Conservation (phyloP, 2,888 invertebrate species). For the Torymus texanus region DNA sequence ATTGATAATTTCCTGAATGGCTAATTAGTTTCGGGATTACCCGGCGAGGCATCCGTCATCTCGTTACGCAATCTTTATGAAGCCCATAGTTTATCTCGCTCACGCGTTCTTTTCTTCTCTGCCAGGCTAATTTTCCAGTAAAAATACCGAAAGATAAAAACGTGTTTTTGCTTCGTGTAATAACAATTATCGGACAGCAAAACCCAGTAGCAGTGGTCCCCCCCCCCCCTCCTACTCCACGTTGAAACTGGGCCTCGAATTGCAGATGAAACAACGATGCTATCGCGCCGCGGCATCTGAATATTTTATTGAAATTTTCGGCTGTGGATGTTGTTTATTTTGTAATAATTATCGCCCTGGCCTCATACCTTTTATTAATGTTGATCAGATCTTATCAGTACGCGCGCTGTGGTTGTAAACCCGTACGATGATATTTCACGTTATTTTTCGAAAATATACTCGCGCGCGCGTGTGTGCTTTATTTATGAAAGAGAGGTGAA, state of each 20-base stretch:
- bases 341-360: not conserved
- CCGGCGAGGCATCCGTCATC: not conserved
- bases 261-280: not conserved
- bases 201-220: not conserved
- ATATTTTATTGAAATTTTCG: slow-evolving; percentile 1
- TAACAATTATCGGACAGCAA: no score
- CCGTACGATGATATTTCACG: no score
- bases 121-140: no score
- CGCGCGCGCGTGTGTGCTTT: no score
- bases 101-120: not conserved
- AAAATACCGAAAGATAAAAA: no score
- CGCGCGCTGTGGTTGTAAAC: no score
- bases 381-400: no score
- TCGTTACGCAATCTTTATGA: slow-evolving; percentile 1
- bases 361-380: no score
- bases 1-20: not conserved
- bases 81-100: not conserved
- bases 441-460: no score
- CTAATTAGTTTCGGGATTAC: slow-evolving; percentile 12
- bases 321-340: not conserved
- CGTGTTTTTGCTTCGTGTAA: no score
- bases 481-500: no score
- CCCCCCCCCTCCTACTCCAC: not conserved
- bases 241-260: not conserved
- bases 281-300: not conserved